Conservation (phyloP, 1,140 invertebrate species). For the Drosophila burlai region DNA sequence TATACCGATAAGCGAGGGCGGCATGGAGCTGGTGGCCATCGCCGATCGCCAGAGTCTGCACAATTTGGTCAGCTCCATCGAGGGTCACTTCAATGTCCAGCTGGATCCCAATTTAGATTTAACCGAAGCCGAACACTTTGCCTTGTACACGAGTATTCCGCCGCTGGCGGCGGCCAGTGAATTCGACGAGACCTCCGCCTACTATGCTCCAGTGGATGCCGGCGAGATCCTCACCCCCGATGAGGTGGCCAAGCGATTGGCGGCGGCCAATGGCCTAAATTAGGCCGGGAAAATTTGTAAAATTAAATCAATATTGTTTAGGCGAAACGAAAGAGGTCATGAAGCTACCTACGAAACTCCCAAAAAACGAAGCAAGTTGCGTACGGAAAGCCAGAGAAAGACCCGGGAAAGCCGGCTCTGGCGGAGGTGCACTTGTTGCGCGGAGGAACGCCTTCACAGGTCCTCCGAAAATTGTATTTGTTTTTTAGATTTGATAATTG, state of each 20-base stretch:
- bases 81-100: conserved; percentile 79
- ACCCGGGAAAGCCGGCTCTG: background rate
- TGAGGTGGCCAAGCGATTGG: conserved; percentile 77
- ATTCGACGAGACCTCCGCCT: conserved; percentile 94
- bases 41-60: conserved; percentile 83
- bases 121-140: conserved; percentile 94
- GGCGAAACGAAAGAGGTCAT: conserved; percentile 26
- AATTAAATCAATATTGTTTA: conserved; percentile 19
- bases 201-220: conserved; percentile 93
- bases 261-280: conserved; percentile 60
- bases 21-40: conserved; percentile 84
- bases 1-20: conserved; percentile 81
- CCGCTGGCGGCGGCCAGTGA: conserved; percentile 93
- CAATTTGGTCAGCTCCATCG: conserved; percentile 79
- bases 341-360: conserved; percentile 13
- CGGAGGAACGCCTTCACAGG: conserved; percentile 3
- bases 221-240: conserved; percentile 86
- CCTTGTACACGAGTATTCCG: conserved; percentile 92
- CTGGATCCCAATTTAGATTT: conserved; percentile 87
- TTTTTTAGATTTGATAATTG: conserved; percentile 65
- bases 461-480: conserved; percentile 62
- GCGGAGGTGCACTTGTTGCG: conserved; percentile 41
- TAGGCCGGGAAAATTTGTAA: conserved; percentile 21
- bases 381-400: background rate
- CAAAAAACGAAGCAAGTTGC: conserved; percentile 23